phyloP scores from a whole-genome alignment of 2,113 vertebrate genomes.

The Perca fluviatilis region DNA sequence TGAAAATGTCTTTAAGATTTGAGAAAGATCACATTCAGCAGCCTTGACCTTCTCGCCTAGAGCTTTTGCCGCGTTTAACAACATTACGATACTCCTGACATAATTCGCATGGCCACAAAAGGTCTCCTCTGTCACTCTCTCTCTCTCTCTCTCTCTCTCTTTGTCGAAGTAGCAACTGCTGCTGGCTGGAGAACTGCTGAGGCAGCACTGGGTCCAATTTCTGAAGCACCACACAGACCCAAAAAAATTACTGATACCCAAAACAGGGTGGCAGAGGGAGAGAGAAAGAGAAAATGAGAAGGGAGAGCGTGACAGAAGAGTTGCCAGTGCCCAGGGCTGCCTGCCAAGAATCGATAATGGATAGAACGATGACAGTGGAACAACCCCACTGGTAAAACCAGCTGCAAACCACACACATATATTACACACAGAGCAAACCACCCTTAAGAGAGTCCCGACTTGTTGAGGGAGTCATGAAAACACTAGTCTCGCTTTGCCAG shows the following conservation, averaged over 20 bases:
- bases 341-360: slow-evolving; percentile 68
- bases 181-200: slow-evolving; percentile 65
- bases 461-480: slow-evolving; percentile 1
- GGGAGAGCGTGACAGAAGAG: slow-evolving; percentile 47
- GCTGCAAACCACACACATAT: slow-evolving; percentile 37
- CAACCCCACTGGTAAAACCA: slow-evolving; percentile 47
- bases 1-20: background rate
- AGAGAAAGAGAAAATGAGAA: slow-evolving; percentile 17
- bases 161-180: slow-evolving; percentile 23
- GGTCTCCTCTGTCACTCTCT: background rate
- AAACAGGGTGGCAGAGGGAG: slow-evolving; percentile 32
- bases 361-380: slow-evolving; percentile 50
- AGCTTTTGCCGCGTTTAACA: slow-evolving; percentile 3
- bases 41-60: background rate
- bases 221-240: slow-evolving; percentile 39
- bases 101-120: slow-evolving; percentile 17
- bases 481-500: too few relatives aligned
- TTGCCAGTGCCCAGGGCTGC: slow-evolving; percentile 51
- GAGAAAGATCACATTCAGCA: too few relatives aligned
- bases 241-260: slow-evolving; percentile 56
- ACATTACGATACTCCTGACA: background rate
- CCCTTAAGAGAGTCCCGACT: background rate
- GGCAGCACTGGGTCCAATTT: slow-evolving; percentile 58
- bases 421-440: background rate
- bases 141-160: slow-evolving; percentile 5